Evolutionary conservation across 2,888 invertebrate genomes (phyloP), one percentile per base, ranked within the genome.

Genomic region (Eilema depressum): DNA sequence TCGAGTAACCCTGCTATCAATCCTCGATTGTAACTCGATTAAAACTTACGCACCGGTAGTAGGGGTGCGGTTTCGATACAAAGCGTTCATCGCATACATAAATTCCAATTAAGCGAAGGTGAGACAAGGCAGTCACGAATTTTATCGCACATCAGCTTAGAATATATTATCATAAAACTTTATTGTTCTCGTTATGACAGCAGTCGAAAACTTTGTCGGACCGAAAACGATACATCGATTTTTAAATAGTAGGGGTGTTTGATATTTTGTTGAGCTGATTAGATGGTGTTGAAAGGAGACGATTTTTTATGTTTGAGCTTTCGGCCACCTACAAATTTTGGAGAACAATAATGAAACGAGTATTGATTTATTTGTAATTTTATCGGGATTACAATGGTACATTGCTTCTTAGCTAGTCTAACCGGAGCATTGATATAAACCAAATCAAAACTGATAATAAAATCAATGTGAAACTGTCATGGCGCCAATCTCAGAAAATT

Each of bases 61-160:
- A 80, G 82, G 80, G 79, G 80, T 70, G 66, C 65, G 70, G 75
- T 74, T 70, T 81, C 71, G 76, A 81, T 78, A 81, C 82, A 82
- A 88, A 88, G 85, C 85, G 86, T 86, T 82, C 85, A 84, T 83
- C 85, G 87, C 85, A 88, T 85, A 91, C 92, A 94, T 94, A 94
- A 94, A 94, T 94, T 93, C 89, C 92, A 93, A 94, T 94, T 94
- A 94, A 91, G 88, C 73, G 78, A 83, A 91, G 90, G 91, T 91
- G 91, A 91, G 89, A 91, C 87, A 88, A 87, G 79, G 86, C 85
- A 86, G 86, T 88, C 90, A 87, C 86, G 81, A 86, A 84, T 83
- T 86, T 89, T 91, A 91, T 90, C 91, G 85, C 81, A 73, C 83
- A 80, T 82, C 86, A 73, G 76, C 73, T 88, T 87, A 87, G 87